Evolutionary conservation across 2,797 vertebrate species (phyloP), one percentile per base, ranked within the genome.

Genomic region (Pipistrellus pipistrellus): DNA sequence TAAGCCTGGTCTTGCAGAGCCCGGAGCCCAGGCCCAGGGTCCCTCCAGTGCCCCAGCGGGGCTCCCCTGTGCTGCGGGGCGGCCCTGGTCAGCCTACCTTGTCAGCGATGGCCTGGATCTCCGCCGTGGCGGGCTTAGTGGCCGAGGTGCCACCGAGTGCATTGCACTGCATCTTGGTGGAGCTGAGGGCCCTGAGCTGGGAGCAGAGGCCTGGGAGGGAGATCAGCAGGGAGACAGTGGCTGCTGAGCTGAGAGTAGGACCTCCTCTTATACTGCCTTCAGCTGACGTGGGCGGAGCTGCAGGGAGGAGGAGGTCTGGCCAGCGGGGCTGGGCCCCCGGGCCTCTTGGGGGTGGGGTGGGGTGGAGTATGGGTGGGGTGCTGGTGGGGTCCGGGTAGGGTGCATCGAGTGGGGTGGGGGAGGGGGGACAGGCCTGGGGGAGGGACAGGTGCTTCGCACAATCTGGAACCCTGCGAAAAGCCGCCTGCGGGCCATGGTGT

Each of bases 51-150:
- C 8, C 18, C 21, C 57, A 12, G 41, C 20, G 41, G 35, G 35
- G 35, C 35, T 38, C 35, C 35, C 35, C 35, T 38, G 35, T 38
- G 35, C 35, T 38, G 35, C 35, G 35, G 35, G 35, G 35, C 35
- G 35, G 35, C 35, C 35, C 35, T 38, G 35, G 35, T 2, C 18
- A 25, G 21, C 93, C 38, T 91, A 97, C 98, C 98, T 97, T 32
- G 4, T 97, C 95, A 2, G 8, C 97, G 5, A 98, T 91, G 82
- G 12, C 15, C 97, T 98, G 98, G 53, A 96, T 97, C 75, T 98
- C 97, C 0, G 69, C 84, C 0, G 97, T 98, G 59, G 98, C 98
- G 4, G 97, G 81, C 83, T 20, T 25, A 1, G n/a, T 1, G 30
- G 44, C 83, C 6, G 94, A 51, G 3, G 1, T 0, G 0, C 3